Evolutionary conservation across 2,113 vertebrate genomes (phyloP), one percentile per base, ranked within the genome.

Genomic region (Phrynosoma platyrhinos): DNA sequence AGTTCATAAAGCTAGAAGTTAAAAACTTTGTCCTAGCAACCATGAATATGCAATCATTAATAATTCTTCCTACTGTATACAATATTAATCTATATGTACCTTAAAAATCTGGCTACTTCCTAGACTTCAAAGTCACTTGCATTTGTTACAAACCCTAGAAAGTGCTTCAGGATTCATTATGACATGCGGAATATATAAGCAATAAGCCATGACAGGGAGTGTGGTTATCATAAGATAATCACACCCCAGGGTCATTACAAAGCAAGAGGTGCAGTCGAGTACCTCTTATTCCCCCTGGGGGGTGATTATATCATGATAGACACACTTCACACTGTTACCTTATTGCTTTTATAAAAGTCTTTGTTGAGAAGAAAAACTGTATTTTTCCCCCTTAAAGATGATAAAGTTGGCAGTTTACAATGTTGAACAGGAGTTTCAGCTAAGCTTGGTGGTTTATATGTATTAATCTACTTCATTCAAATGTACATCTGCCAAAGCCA

Each of bases 161-260:
- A 95, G 94, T 95, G 95, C 95, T 97, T 96, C 96, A 97, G 93
- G 94, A 96, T 97, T 96, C 96, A 97, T 97, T 96, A 96, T 96
- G 96, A 96, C 92, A 96, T 95, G 94, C 95, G 94, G 95, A 96
- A 96, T 96, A 96, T 95, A 96, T 96, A 97, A 96, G 95, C 96
- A 97, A 96, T 94, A 97, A 96, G 95, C 94, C 95, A 96, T 97
- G 96, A 97, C 96, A 97, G 95, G 93, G 95, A 97, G 94, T 95
- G 92, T 93, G 94, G 96, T 96, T 97, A 96, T 96, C 96, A 95
- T 95, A 96, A 96, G 95, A 95, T 96, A 97, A 96, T 97, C 96
- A 97, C 95, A 96, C 96, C 96, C 96, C 92, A 94, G 96, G 96
- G 96, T 97, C 96, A 97, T 97, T 97, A 96, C 94, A 96, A 97